Base-by-base conservation (phyloP, 2,113 vertebrate species). In the Cephalopholis sonnerati region DNA sequence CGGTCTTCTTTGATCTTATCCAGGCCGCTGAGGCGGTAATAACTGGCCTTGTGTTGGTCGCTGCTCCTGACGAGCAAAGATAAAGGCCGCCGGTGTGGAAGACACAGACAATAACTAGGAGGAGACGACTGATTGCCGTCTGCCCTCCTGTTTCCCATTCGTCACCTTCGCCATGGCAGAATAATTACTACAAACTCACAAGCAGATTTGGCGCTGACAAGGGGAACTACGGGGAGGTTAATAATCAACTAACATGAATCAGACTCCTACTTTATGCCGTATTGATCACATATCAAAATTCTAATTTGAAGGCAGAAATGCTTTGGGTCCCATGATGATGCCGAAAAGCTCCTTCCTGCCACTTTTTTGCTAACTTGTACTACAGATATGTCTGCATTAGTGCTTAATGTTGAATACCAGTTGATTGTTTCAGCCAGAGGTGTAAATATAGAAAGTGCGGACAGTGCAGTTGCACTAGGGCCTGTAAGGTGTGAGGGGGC, bases 1-100 rank as follows among this genome's bases (percentile, higher is more conserved):
- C 39, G 7, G 66, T 82, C 44, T 59, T 77, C 87, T 95, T 93
- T 95, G 91, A 95, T 95, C 88, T 86, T 76, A 87, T 91, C 84
- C 58, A 55, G 75, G 75, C 63, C 3, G 51, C 82, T 58, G 87
- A 77, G 77, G 81, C 75, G 25, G 69, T 90, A 90, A 92, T 93
- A 94, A 92, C 89, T 79, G 72, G 77, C 66, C 82, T 54, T 66
- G 72, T 81, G 82, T 74, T 78, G 83, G 87, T 74, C 27, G 51
- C 80, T 44, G 82, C 72, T 92, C 81, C 89, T 89, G 85, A 91
- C 74, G 74, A 83, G 71, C 61, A 80, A 54, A 91, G 91, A 93
- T 85, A 88, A 91, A 84, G 73, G 79, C 86, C 41, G 66, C 61
- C 50, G 62, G 39, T 78, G 76, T 76, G 76, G 83, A 81, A 76